Evolutionary conservation across 2,888 invertebrate genomes (phyloP), one percentile per base, ranked within the genome.

Genomic region (Tachystola acroxantha): DNA sequence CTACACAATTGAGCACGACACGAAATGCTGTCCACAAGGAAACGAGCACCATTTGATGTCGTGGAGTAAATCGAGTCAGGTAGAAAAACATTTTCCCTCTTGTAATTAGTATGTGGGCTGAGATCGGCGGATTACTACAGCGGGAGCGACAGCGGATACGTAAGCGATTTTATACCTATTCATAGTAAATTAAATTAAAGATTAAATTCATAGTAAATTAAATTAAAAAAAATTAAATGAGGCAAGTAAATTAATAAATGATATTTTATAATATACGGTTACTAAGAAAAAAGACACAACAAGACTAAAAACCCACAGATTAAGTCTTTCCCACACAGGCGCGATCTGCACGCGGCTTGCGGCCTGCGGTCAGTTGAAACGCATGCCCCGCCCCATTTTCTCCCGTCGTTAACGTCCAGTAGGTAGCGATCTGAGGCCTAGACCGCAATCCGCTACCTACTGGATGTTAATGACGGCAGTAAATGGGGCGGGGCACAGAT

Each of bases 1-100:
- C 68, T 69, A 58, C 56, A 60, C 71, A 69, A 77, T 77, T 75
- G 67, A 59, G 53, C 65, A 54, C 61, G 45, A 69, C 63, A 62
- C 65, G 64, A 64, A 55, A 54, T 50, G 52, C 51, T 47, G 37
- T 34, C 33, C 51, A 42, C 44, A 37, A 40, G 48, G 50, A 55
- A 52, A 56, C 3, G 24, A 45, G 52, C 42, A 48, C 53, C 57
- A 54, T 10, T 66, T 62, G 57, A 57, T 63, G 67, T 66, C 64
- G 54, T 51, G 4, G 48, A 53, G 57, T 57, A 58, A 58, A 62
- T 59, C 57, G 63, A 61, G 56, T 60, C 63, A 65, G 69, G 69
- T 72, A 61, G 60, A 66, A 65, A 59, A 66, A 60, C 56, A 58
- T 42, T 54, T 57, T 58, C 48, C 50, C 50, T 51, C 51, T 57